A percentile compares a stretch with the other conserved stretches of the same genome.
Conservation (phyloP, 2,113 vertebrate species). For the Leptocoma aspasia region DNA sequence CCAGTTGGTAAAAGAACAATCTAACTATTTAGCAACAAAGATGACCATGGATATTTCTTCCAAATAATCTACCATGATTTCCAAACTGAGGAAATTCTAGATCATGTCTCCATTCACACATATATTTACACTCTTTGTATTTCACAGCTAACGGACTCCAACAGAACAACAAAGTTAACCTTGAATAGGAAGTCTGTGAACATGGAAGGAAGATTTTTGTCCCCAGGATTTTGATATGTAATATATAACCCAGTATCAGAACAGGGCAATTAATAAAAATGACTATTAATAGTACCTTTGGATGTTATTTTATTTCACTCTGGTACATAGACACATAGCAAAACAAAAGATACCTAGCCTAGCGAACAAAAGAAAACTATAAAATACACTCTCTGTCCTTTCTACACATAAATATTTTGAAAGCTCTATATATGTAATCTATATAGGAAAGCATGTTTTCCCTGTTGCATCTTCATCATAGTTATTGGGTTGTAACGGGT, state of each 20-base stretch:
- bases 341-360: not conserved
- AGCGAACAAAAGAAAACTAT: not conserved
- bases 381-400: not conserved
- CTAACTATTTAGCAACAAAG: not conserved
- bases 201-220: not conserved
- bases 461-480: not conserved
- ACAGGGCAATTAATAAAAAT: not conserved
- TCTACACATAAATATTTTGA: not conserved
- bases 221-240: not conserved
- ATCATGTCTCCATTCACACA: not conserved
- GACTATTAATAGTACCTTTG: rapidly evolving
- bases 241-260: not conserved
- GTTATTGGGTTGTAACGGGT: rapidly evolving
- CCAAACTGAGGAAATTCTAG: not conserved
- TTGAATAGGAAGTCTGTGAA: not conserved
- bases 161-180: not conserved
- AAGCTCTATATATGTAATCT: not conserved
- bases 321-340: not conserved
- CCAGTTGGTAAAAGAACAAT: not conserved
- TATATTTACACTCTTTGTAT: not conserved
- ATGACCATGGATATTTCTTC: not conserved
- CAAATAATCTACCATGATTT: not conserved
- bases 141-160: not conserved
- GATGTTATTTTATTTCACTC: not conserved
- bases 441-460: not conserved